A percentile compares a stretch with the other conserved stretches of the same genome.
Evolutionary conservation across 2,113 vertebrate species (phyloP).

Genomic region (Formicarius rufipectus): DNA sequence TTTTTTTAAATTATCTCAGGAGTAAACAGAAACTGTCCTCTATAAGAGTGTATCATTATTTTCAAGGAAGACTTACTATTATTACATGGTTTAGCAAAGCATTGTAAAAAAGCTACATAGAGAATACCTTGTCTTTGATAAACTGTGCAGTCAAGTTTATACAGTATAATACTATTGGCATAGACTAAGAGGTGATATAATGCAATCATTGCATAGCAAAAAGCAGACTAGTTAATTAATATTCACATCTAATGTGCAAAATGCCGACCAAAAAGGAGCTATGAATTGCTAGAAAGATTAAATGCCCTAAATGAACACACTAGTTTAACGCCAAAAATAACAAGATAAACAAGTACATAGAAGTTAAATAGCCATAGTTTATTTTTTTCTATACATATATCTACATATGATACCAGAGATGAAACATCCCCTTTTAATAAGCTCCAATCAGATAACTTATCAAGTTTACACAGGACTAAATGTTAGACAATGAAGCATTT

Average conservation of each 20-base stretch:
- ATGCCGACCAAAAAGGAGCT: conserved; percentile 90
- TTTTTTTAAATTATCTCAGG: conserved; percentile 79
- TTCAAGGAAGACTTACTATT: conserved; percentile 85
- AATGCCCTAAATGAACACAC: conserved; percentile 73
- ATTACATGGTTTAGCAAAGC: conserved; percentile 86
- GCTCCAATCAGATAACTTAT: conserved; percentile 64
- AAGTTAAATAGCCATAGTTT: conserved; percentile 79
- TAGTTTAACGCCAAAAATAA: conserved; percentile 79
- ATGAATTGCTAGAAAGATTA: conserved; percentile 69
- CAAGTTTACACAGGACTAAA: conserved; percentile 74
- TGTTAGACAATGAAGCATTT: conserved; percentile 72
- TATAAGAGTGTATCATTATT: conserved; percentile 82
- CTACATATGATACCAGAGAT: conserved; percentile 78
- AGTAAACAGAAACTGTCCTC: conserved; percentile 82
- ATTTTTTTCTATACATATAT: conserved; percentile 83
- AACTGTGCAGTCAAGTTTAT: conserved; percentile 86
- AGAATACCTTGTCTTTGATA: conserved; percentile 82
- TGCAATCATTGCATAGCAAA: conserved; percentile 97
- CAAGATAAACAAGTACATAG: conserved; percentile 79
- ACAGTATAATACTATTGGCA: conserved; percentile 81
- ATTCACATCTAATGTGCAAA: conserved; percentile 95
- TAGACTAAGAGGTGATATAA: conserved; percentile 84
- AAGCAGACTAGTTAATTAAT: conserved; percentile 93
- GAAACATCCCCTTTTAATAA: conserved; percentile 69
- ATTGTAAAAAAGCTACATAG: conserved; percentile 84